A percentile compares a stretch with the other conserved stretches of the same genome.
Conservation (phyloP, 2,888 invertebrate genomes). For the Lepidocyrtoides sp. region DNA sequence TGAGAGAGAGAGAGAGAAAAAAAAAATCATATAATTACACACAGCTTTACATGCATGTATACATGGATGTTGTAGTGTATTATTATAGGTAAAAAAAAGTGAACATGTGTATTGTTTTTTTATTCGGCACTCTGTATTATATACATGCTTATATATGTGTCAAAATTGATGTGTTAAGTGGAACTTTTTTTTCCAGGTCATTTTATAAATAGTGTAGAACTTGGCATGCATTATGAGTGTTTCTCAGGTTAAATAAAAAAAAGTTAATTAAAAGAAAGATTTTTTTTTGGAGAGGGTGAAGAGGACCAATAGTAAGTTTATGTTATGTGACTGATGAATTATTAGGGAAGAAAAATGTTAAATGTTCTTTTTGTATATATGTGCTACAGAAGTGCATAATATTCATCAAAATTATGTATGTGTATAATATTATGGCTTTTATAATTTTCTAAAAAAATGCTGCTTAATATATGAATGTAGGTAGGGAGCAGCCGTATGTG, state of each 20-base stretch:
- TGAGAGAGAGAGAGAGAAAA: constrained; percentile 22
- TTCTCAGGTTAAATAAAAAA: constrained; percentile 59
- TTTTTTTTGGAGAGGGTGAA: background rate
- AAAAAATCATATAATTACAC: constrained; percentile 63
- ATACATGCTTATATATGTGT: too few relatives aligned
- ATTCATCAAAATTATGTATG: background rate
- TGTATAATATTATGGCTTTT: background rate
- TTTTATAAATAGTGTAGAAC: constrained; percentile 43
- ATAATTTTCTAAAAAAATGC: constrained; percentile 21
- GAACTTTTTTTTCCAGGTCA: constrained; percentile 59
- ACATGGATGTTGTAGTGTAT: background rate
- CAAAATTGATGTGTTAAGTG: constrained; percentile 68
- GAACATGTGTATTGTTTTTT: constrained; percentile 9
- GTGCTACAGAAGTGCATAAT: too few relatives aligned
- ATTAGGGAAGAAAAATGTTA: constrained; percentile 42
- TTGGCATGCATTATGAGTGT: constrained; percentile 57
- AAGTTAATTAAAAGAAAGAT: constrained; percentile 55
- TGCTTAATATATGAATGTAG: constrained; percentile 29
- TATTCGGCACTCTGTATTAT: background rate
- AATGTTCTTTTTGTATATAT: background rate
- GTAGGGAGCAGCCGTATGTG: constrained; percentile 34
- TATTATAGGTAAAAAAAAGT: constrained; percentile 5
- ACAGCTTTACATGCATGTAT: constrained; percentile 44
- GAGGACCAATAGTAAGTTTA: constrained; percentile 57
- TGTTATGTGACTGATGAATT: constrained; percentile 48